Base-by-base conservation (phyloP, 1,140 invertebrate species). In the Oncopodura yosiiana region DNA sequence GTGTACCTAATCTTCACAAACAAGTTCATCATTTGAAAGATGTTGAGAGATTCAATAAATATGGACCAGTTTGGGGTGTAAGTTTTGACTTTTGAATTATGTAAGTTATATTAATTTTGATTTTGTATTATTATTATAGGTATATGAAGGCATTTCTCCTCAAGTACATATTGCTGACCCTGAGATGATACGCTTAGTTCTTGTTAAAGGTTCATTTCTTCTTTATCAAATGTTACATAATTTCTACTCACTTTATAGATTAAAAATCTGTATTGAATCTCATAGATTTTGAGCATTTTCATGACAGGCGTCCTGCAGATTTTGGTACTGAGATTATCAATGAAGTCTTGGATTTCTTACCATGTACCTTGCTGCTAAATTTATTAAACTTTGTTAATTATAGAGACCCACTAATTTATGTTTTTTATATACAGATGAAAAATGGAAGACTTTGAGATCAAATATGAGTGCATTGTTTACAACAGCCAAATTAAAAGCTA, bases 51-150 rank as follows among this genome's bases (percentile, higher is more conserved):
- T 58, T 49, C 27, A 52, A 63, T 18, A 53, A 56, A 50, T 50
- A 51, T 49, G 57, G 57, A 44, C 24, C 41, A 21, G 53, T 63
- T 49, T 59, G 39, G 42, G 61, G 56, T 27, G 61, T 63, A 50
- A 42, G 41, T 30, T 36, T 5, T 6, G n/a, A n/a, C n/a, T n/a
- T n/a, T 34, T 8, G 30, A 11, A 41, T 16, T 41, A 8, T 41
- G 5, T 41, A 41, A 6, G 38, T 16, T 16, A 41, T 41, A 8
- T 41, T 6, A n/a, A n/a, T n/a, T n/a, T n/a, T n/a, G n/a, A n/a
- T n/a, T 41, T 41, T 19, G 5, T 41, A 11, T n/a, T n/a, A n/a
- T n/a, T n/a, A n/a, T n/a, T 26, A 6, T 24, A 55, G 54, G 21
- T 46, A 6, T 56, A 56, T 24, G 26, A 34, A 9, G 54, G 54